Conservation (phyloP, 2,113 vertebrate species). For the Junco hyemalis region DNA sequence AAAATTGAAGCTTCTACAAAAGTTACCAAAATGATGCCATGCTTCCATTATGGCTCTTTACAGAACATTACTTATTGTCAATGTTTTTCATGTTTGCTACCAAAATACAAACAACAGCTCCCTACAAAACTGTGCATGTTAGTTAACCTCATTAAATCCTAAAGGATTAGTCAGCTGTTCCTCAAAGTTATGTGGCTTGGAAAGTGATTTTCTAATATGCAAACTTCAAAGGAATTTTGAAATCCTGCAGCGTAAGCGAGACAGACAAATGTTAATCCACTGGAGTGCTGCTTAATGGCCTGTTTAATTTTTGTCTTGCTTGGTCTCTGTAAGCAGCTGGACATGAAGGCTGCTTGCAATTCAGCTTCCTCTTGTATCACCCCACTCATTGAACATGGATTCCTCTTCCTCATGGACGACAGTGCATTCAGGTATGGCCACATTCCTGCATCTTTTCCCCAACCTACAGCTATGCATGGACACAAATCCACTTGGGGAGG, state of each 20-base stretch:
- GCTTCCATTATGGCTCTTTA: neutral
- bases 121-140: slow-evolving; percentile 3
- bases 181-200: slow-evolving; percentile 40
- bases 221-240: slow-evolving; percentile 73
- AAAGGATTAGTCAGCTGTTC: slow-evolving; percentile 64
- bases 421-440: neutral
- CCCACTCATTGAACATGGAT: fast-evolving
- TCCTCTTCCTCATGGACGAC: neutral
- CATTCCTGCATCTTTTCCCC: neutral
- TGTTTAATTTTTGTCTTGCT: slow-evolving; percentile 45
- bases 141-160: slow-evolving; percentile 64
- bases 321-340: slow-evolving; percentile 1
- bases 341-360: neutral
- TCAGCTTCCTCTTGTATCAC: neutral
- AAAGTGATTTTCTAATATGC: slow-evolving; percentile 72
- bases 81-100: neutral
- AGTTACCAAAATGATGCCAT: neutral
- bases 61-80: neutral
- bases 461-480: fast-evolving
- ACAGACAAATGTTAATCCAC: slow-evolving; percentile 61
- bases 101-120: slow-evolving; percentile 23
- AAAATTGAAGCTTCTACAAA: neutral
- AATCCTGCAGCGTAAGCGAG: slow-evolving; percentile 48
- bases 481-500: neutral
- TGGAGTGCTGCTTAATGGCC: slow-evolving; percentile 54